These are phyloP conservation scores for Lindbergichthys nudifrons DNA, from an alignment of 2,797 vertebrate species.

Conservation along the genomic window DNA sequence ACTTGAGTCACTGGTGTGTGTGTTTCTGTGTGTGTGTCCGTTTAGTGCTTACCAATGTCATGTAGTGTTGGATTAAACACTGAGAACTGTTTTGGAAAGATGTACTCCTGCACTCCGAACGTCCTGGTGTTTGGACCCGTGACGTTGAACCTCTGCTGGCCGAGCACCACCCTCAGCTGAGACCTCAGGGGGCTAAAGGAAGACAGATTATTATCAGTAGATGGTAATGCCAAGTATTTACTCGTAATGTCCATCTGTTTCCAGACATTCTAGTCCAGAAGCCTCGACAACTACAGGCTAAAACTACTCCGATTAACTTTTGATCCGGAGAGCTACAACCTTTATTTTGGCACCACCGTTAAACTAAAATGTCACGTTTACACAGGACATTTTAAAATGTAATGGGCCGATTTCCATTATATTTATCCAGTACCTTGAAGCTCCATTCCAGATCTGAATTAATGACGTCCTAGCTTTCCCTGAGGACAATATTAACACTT, in stretches of 20 bases:
- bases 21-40: conserved; percentile 22
- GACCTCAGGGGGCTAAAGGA: conserved; percentile 85
- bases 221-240: not conserved
- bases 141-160: conserved; percentile 91
- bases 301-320: not conserved
- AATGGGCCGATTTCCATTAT: not conserved
- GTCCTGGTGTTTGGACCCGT: conserved; percentile 86
- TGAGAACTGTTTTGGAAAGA: conserved; percentile 87
- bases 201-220: conserved; percentile 8
- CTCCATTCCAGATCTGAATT: not conserved
- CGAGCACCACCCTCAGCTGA: conserved; percentile 89
- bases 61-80: conserved; percentile 90
- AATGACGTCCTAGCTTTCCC: conserved; percentile 1
- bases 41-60: conserved; percentile 90
- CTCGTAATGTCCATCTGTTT: not conserved
- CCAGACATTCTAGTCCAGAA: not conserved
- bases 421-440: not conserved
- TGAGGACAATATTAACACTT: not conserved
- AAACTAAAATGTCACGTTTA: not conserved
- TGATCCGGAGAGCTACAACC: not conserved
- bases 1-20: conserved; percentile 56
- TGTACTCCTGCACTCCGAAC: conserved; percentile 89
- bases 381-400: not conserved
- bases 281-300: not conserved
- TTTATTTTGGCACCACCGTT: not conserved